Percentiles rank a stretch among this genome's conserved stretches.
These are phyloP conservation scores for Diarsia mendica DNA, from an alignment of 2,888 invertebrate species.

Conservation along the genomic window DNA sequence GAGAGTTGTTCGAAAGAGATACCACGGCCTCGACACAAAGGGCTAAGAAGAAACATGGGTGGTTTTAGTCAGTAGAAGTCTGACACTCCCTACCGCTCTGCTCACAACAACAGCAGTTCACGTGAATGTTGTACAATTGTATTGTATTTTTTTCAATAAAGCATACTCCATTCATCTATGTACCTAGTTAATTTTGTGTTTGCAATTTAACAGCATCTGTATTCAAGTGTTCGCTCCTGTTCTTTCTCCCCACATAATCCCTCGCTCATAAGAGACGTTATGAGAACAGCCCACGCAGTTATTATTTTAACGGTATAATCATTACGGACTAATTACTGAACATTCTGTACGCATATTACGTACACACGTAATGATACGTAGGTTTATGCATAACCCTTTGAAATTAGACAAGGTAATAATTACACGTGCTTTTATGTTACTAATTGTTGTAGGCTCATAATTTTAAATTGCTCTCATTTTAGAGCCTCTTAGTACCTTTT, in stretches of 20 bases:
- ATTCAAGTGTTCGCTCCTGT: slow-evolving; percentile 46
- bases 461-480: background rate
- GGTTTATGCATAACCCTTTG: background rate
- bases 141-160: too few relatives aligned
- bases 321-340: slow-evolving; percentile 15
- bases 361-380: too few relatives aligned
- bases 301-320: slow-evolving; percentile 24
- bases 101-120: too few relatives aligned
- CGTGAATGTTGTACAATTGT: too few relatives aligned
- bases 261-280: slow-evolving; percentile 5
- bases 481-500: background rate
- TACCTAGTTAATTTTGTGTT: slow-evolving; percentile 4
- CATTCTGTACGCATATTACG: background rate
- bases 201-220: slow-evolving; percentile 6
- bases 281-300: background rate
- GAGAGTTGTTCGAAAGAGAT: too few relatives aligned
- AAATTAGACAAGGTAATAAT: slow-evolving; percentile 19
- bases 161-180: background rate
- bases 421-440: background rate
- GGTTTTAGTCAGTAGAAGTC: too few relatives aligned
- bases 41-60: too few relatives aligned
- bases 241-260: slow-evolving; percentile 47
- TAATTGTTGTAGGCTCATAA: slow-evolving; percentile 15
- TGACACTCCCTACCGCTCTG: too few relatives aligned
- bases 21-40: too few relatives aligned